A percentile compares a stretch with the other conserved stretches of the same genome.
These are phyloP conservation scores for Porites lutea DNA, from an alignment of 64 coral and sea anemone species.

Conservation along the genomic window DNA sequence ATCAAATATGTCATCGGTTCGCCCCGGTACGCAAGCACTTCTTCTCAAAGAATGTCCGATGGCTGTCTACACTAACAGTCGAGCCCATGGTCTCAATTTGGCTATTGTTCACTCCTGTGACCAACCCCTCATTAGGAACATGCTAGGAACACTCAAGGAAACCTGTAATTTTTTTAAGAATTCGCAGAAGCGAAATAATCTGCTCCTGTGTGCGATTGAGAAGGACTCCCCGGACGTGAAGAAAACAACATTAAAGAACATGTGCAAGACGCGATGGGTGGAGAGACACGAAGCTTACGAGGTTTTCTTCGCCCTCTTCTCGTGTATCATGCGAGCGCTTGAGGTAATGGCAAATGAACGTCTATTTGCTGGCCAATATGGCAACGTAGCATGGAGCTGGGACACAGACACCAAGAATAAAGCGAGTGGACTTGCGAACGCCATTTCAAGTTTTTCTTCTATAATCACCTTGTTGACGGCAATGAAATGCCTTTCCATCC, in stretches of 20 bases:
- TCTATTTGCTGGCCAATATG: no score
- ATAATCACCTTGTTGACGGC: no score
- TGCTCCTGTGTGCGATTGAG: conserved; percentile 7
- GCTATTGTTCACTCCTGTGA: background rate
- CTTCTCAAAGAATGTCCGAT: background rate
- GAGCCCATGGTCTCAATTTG: background rate
- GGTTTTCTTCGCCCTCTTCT: no score
- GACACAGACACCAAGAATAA: no score
- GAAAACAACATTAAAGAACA: conserved; percentile 14
- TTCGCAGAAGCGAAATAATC: conserved; percentile 5
- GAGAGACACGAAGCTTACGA: background rate
- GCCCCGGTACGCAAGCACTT: conserved; percentile 4
- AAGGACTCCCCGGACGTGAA: background rate
- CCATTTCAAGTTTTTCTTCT: no score
- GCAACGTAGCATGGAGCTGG: no score
- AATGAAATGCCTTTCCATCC: no score
- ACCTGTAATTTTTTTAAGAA: conserved; percentile 29
- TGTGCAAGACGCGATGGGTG: conserved; percentile 44
- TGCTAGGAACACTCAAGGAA: background rate
- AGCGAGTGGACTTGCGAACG: no score
- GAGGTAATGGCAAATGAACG: no score
- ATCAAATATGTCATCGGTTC: conserved; percentile 24
- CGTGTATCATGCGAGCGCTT: no score
- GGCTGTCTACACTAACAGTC: conserved; percentile 24
- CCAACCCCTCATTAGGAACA: conserved; percentile 36